These are phyloP conservation scores for Vidua macroura DNA, from an alignment of 2,113 vertebrate species.

Conservation along the genomic window DNA sequence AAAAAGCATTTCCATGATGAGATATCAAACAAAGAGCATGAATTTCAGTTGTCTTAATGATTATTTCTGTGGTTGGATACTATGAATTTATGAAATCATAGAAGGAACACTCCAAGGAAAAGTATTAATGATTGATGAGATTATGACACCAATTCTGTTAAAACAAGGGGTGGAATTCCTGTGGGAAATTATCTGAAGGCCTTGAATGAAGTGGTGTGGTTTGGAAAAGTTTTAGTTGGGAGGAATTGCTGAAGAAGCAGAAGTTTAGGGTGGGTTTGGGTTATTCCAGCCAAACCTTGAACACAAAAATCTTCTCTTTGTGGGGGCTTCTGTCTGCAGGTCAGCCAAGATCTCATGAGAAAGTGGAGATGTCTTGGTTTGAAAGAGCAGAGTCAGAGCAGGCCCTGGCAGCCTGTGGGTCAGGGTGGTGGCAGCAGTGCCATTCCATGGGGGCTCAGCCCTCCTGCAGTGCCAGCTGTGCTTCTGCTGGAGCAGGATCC, in stretches of 20 bases:
- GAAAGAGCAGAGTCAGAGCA: too few relatives aligned
- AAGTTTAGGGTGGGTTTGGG: background rate
- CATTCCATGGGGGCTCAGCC: too few relatives aligned
- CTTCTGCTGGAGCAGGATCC: too few relatives aligned
- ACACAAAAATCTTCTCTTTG: background rate
- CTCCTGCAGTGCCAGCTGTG: too few relatives aligned
- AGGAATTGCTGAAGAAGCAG: background rate
- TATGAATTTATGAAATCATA: background rate
- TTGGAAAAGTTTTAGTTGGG: background rate
- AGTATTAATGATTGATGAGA: background rate
- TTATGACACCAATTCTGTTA: background rate
- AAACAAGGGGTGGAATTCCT: background rate
- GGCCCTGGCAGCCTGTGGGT: too few relatives aligned
- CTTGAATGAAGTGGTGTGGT: background rate
- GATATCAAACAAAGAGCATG: accelerated
- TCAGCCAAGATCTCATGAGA: background rate
- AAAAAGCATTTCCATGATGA: background rate
- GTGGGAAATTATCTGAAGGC: background rate
- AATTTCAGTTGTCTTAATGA: background rate
- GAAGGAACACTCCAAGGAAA: background rate
- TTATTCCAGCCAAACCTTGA: background rate
- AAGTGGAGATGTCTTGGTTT: too few relatives aligned
- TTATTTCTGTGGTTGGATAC: background rate
- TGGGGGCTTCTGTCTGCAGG: background rate
- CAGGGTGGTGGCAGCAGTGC: too few relatives aligned